Base-by-base conservation (phyloP, 2,113 vertebrate genomes). In the Rhabdornis inornatus region DNA sequence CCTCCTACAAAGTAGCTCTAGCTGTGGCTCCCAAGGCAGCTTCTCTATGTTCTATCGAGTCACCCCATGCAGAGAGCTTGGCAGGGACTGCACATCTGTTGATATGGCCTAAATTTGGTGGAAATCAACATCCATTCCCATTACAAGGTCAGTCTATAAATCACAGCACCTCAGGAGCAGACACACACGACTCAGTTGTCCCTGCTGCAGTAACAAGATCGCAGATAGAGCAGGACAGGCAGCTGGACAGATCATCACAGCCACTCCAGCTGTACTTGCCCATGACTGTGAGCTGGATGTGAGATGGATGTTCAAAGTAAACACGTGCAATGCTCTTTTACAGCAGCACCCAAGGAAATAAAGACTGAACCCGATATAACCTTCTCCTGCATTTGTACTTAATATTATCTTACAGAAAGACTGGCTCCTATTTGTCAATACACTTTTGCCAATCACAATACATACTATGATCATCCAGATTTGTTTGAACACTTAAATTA, bases 211-310 rank as follows among this genome's bases (percentile, higher is more conserved):
- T 65, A 83, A 93, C 5, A 2, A 80, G 37, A 90, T 13, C 2
- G 2, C 0, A 0, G 61, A 39, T 6, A 76, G 57, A 66, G 57
- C 61, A 63, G 75, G 14, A 42, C 1, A 3, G 65, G 40, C 64
- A 69, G 59, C 1, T 45, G 47, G 9, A 69, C 28, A 78, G 2
- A 77, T 37, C 59, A 31, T 1, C 33, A 23, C 55, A 69, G 68
- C 77, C 44, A 42, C 68, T 71, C 66, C 87, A 83, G 77, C 64
- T 84, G 72, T 63, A 49, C 60, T 42, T 49, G 49, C 59, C 57
- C 0, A 0, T 7, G 2, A 39, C 71, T 30, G 14, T 2, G 14
- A 63, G 82, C 40, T 90, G 39, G 50, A 86, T 1, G 0, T 31
- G 37, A 50, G n/a, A 65, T 0, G 0, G 23, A 74, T 37, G 17